Percentiles rank a stretch among this genome's conserved stretches.
phyloP scores from a whole-genome alignment of 2,888 invertebrate species.

The Loripinus fragilis region DNA sequence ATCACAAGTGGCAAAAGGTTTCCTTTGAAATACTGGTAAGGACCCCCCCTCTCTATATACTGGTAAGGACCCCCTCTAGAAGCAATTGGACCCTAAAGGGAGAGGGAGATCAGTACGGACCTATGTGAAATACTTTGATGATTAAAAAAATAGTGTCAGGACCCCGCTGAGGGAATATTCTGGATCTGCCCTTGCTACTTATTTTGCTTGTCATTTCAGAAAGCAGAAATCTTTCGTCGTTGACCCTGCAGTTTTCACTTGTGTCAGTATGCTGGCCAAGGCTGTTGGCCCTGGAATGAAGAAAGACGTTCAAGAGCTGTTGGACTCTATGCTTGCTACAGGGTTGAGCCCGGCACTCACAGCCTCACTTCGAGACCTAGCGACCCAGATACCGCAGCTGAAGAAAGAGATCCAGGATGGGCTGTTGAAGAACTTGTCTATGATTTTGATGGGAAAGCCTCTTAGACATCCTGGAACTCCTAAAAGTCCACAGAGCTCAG shows the following conservation, averaged over 20 bases:
- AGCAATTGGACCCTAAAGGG: no score
- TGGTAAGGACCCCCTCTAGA: no score
- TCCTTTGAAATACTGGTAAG: no score
- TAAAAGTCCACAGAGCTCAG: slow-evolving; percentile 53
- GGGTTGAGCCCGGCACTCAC: slow-evolving; percentile 95
- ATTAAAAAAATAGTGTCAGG: no score
- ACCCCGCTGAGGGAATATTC: no score
- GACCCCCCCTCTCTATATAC: no score
- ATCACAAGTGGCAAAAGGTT: no score
- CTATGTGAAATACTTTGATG: no score
- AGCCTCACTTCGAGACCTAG: slow-evolving; percentile 94
- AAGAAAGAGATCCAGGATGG: slow-evolving; percentile 97
- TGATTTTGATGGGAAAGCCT: slow-evolving; percentile 94
- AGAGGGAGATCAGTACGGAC: no score
- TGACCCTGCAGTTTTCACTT: slow-evolving; percentile 97
- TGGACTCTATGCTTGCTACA: slow-evolving; percentile 96
- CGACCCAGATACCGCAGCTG: slow-evolving; percentile 92
- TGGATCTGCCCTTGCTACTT: no score
- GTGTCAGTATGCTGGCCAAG: slow-evolving; percentile 94
- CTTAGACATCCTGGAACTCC: slow-evolving; percentile 86
- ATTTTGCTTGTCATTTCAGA: no score
- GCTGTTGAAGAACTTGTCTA: slow-evolving; percentile 94
- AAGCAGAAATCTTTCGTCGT: slow-evolving; percentile 87
- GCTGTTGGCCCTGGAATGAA: slow-evolving; percentile 89
- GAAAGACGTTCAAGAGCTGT: slow-evolving; percentile 88